These are phyloP conservation scores for Thermophis baileyi DNA, from an alignment of 2,113 vertebrate genomes.

Conservation along the genomic window DNA sequence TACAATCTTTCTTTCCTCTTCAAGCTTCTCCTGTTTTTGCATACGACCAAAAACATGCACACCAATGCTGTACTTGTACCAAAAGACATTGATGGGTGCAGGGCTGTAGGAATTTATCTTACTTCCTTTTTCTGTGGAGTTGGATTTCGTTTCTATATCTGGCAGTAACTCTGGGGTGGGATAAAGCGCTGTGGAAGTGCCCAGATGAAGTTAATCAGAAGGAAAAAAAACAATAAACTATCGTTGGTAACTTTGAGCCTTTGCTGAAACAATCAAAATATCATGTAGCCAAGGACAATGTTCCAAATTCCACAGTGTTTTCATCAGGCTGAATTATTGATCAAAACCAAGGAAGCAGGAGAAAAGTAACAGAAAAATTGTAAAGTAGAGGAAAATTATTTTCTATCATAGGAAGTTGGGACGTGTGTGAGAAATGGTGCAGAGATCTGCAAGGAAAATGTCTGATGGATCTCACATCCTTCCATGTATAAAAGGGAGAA, in stretches of 20 bases:
- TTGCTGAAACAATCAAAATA: not conserved
- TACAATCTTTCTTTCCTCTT: not conserved
- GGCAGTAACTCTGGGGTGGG: not conserved
- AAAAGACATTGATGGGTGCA: not conserved
- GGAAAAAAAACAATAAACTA: not conserved
- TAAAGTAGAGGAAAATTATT: not conserved
- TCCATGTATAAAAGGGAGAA: not conserved
- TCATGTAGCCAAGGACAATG: not conserved
- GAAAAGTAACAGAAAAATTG: not conserved
- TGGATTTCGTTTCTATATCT: not conserved
- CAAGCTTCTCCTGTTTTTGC: not conserved
- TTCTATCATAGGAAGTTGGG: not conserved
- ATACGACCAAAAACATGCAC: not conserved
- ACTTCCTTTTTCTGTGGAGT: not conserved
- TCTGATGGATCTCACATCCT: not conserved
- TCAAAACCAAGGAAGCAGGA: not conserved
- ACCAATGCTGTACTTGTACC: not conserved
- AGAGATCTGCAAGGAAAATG: not conserved
- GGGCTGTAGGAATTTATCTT: not conserved
- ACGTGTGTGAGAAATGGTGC: not conserved
- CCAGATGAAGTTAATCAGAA: not conserved
- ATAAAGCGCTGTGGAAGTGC: not conserved
- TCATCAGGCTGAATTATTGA: not conserved
- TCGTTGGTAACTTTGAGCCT: not conserved
- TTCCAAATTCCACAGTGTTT: not conserved